Base-by-base conservation (phyloP, 2,888 invertebrate species). In the Helleia helle region DNA sequence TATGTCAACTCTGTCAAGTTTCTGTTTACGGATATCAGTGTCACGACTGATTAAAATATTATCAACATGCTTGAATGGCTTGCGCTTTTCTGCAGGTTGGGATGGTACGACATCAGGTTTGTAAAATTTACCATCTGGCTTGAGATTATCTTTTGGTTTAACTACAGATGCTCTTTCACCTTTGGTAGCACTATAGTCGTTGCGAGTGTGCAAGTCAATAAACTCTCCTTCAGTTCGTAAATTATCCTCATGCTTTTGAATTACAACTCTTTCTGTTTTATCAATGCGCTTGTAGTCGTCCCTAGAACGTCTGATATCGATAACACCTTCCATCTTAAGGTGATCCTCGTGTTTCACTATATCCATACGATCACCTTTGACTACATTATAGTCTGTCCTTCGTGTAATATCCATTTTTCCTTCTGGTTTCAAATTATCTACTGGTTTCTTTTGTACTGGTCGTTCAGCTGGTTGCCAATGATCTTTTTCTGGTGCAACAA, bases 291-390 rank as follows among this genome's bases (percentile, higher is more conserved):
- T 86, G 52, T 84, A 87, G 53, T 88, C 88, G 54, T 87, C 88
- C 39, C 87, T 74, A 9, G 86, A 81, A 14, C 87, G 77, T 51
- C 72, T 77, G 6, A 71, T 59, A 48, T 86, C 84, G 38, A 89
- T 86, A 37, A 77, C 86, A 1, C 91, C 92, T 64, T 91, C 90
- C 86, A 91, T 88, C 59, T 83, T 87, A 1, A 91, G 69, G 59
- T 92, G 89, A 61, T 92, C 92, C 64, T 90, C 88, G 49, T 87
- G 89, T 56, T 64, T 86, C 1, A 89, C 85, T 1, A 90, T 67
- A 42, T 89, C 87, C 1, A 87, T 86, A 40, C 90, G 74, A 58
- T 91, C 91, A 4, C 88, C 89, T 40, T 75, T 75, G 13, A 85
- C 81, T 3, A 85, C 79, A 9, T 77, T 77, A 42, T 76, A 83